Conservation (phyloP, 2,797 vertebrate genomes). For the Petrocephalus schoutedeni region DNA sequence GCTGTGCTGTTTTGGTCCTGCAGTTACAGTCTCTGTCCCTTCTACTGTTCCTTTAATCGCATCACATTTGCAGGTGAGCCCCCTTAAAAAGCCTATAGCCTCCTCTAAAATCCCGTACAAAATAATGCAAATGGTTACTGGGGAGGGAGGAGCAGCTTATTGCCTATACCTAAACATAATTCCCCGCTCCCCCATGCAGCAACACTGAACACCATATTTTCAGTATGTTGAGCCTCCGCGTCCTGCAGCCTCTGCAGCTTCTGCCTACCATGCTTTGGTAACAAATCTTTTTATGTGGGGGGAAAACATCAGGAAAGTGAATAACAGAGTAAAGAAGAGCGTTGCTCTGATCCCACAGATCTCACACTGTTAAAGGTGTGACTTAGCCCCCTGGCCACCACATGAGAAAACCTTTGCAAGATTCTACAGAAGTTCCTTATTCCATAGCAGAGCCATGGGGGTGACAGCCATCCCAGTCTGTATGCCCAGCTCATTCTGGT, state of each 20-base stretch:
- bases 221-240: neutral
- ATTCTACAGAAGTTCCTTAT: neutral
- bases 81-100: neutral
- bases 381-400: neutral
- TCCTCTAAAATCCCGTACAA: neutral
- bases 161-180: neutral
- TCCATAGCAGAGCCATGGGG: neutral
- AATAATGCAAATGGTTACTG: neutral
- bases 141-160: neutral
- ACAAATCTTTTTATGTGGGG: neutral
- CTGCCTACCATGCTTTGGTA: neutral
- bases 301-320: neutral
- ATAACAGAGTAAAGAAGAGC: neutral
- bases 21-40: neutral
- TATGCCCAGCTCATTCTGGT: neutral
- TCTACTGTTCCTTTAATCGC: neutral
- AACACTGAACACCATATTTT: neutral
- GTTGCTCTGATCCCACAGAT: neutral
- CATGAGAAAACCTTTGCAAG: neutral
- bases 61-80: neutral
- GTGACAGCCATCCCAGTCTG: neutral
- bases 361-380: neutral
- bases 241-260: neutral
- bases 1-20: neutral
- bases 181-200: neutral